phyloP scores from a whole-genome alignment of 2,888 invertebrate species.

The Eucera pruinosa region DNA sequence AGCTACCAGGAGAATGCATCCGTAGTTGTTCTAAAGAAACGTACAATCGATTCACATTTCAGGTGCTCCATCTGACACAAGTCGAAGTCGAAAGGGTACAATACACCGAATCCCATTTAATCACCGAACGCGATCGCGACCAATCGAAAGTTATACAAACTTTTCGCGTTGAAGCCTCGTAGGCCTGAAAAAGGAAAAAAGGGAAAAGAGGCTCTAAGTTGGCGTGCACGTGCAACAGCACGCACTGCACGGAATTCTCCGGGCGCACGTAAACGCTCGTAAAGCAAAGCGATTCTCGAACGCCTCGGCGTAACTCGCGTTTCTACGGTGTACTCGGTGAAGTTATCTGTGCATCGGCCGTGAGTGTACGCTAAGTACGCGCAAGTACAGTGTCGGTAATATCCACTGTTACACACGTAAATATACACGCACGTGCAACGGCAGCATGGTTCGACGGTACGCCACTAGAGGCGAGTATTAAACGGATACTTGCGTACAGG shows the following conservation, averaged over 20 bases:
- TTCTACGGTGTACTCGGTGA: conserved; percentile 58
- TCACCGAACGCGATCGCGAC: background rate
- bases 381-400: conserved; percentile 64
- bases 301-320: conserved; percentile 68
- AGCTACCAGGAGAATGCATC: background rate
- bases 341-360: conserved; percentile 78
- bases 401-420: conserved; percentile 52
- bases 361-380: conserved; percentile 73
- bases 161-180: background rate
- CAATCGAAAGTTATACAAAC: conserved; percentile 16
- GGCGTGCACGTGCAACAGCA: conserved; percentile 47
- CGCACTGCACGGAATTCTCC: conserved; percentile 50
- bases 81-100: background rate
- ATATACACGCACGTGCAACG: conserved; percentile 37
- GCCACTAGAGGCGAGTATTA: conserved; percentile 68
- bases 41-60: background rate
- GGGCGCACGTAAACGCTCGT: conserved; percentile 68
- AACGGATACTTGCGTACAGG: conserved; percentile 72
- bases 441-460: conserved; percentile 48
- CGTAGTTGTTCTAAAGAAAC: background rate
- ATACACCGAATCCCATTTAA: background rate
- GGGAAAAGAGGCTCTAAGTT: conserved; percentile 2
- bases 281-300: conserved; percentile 76
- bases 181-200: conserved; percentile 7
- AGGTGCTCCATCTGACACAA: background rate